Conservation (phyloP, 2,113 vertebrate species). For the Sardina pilchardus region DNA sequence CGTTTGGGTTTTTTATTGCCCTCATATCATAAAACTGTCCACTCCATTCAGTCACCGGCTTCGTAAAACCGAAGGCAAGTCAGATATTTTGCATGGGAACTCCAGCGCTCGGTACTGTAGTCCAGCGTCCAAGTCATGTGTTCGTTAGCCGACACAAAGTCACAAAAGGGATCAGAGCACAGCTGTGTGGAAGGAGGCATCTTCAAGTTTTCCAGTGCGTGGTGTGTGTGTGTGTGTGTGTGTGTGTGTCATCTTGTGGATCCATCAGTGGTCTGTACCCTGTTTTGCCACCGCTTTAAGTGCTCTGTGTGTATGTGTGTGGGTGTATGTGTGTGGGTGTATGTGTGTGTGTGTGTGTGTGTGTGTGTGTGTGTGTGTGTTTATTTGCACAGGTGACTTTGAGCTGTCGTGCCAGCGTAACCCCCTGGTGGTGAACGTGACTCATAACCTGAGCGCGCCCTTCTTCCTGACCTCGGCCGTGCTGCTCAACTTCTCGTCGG, state of each 20-base stretch:
- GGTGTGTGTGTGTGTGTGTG: background rate
- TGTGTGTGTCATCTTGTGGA: background rate
- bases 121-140: background rate
- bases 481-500: slow-evolving; percentile 84
- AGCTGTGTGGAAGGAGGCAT: background rate
- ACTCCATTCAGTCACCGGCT: background rate
- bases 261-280: background rate
- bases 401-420: slow-evolving; percentile 85
- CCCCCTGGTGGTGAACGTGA: slow-evolving; percentile 81
- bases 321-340: background rate
- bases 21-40: background rate
- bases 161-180: background rate
- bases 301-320: background rate
- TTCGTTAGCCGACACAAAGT: background rate
- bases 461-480: slow-evolving; percentile 67
- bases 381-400: slow-evolving; percentile 71
- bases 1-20: background rate
- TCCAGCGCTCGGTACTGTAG: background rate
- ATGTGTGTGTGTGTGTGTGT: slow-evolving; percentile 11
- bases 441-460: slow-evolving; percentile 64
- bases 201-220: background rate
- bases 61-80: background rate
- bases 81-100: background rate
- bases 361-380: background rate
- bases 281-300: background rate